phyloP scores from a whole-genome alignment of 2,888 invertebrate genomes.

The Mythimna vitellina region DNA sequence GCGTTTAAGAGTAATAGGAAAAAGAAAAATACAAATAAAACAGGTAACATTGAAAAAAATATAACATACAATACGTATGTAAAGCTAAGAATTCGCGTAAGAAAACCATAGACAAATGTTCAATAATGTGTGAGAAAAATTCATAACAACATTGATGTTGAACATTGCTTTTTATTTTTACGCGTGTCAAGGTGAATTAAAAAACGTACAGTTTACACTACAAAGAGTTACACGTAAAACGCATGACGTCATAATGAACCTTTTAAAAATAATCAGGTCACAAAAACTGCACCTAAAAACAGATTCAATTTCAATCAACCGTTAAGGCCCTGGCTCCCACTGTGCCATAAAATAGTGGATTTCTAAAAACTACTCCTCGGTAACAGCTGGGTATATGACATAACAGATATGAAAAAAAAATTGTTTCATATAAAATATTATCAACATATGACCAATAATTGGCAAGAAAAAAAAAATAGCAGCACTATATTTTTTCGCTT shows the following conservation, averaged over 20 bases:
- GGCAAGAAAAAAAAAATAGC: too few relatives aligned
- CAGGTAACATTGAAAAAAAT: too few relatives aligned
- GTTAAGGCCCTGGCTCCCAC: background rate
- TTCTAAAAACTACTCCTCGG: too few relatives aligned
- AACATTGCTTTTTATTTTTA: background rate
- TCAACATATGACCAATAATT: too few relatives aligned
- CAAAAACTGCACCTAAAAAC: constrained; percentile 1
- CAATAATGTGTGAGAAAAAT: background rate
- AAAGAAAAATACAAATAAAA: too few relatives aligned
- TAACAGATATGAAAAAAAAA: too few relatives aligned
- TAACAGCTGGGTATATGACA: too few relatives aligned
- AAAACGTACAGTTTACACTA: background rate
- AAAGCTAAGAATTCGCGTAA: background rate
- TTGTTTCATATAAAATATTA: too few relatives aligned
- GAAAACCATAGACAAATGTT: background rate
- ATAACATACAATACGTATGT: too few relatives aligned
- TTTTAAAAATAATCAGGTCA: background rate
- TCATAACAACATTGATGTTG: background rate
- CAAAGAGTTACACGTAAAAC: background rate
- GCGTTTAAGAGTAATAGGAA: too few relatives aligned
- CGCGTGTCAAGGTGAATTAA: background rate
- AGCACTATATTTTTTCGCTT: too few relatives aligned
- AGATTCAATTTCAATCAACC: constrained; percentile 10
- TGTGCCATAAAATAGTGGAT: too few relatives aligned
- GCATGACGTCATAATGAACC: background rate